Evolutionary conservation across 2,888 invertebrate species (phyloP), one percentile per base, ranked within the genome.

Genomic region (Acheta domesticus): DNA sequence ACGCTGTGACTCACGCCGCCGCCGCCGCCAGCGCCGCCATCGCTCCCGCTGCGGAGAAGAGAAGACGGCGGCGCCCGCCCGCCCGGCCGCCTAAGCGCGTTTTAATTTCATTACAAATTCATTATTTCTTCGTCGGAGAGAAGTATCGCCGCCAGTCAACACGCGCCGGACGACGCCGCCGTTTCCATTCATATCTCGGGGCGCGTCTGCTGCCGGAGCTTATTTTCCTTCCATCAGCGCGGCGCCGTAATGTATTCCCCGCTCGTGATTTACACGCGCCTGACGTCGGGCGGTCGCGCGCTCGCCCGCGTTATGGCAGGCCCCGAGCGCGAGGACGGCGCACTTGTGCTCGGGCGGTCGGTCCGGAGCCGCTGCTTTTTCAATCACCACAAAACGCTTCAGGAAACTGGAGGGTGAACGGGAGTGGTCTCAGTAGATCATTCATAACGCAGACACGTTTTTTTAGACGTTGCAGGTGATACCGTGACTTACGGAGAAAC

Each of bases 1-100:
- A 79, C 49, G 23, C 76, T 36, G 79, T 79, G 79, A 79, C 50
- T 79, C 79, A 79, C 74, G 75, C 48, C 76, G 62, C 62, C 76
- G 48, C 14, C 62, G 20, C 50, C 50, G 16, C 20, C 36, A 50
- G 21, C 49, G 75, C 75, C 20, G 19, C 76, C 79, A 5, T 19
- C 48, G 49, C 21, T n/a, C 48, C 75, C 49, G 21, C 62, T 2
- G 5, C 62, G 14, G 16, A 4, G 14, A 3, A 5, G 12, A 2
- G 16, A 19, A 62, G n/a, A 14, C 62, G 62, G n/a, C 12, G 14
- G 12, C 62, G 4, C 1, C 3, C 16, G 16, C n/a, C n/a, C 14
- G 16, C 62, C 62, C 62, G 62, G 62, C 14, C 62, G 62, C 14
- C 62, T 62, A 62, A 62, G 62, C 62, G 62, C n/a, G 62, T 62